A percentile compares a stretch with the other conserved stretches of the same genome.
Conservation (phyloP, 2,888 invertebrate genomes). For the Polydrusus pterygomalis region DNA sequence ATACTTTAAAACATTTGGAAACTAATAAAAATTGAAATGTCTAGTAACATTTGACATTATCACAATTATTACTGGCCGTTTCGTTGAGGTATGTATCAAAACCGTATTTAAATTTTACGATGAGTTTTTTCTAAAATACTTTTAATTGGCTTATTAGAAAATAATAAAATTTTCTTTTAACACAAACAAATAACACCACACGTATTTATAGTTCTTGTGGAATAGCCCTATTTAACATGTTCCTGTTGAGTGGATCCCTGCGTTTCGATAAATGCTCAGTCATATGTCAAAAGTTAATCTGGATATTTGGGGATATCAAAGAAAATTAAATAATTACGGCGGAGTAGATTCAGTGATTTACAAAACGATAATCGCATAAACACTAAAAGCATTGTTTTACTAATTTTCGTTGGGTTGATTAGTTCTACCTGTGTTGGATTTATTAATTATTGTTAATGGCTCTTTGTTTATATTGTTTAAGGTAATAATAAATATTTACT, state of each 20-base stretch:
- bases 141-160: too few relatives aligned
- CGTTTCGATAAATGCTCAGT: slow-evolving; percentile 42
- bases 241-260: slow-evolving; percentile 22
- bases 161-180: too few relatives aligned
- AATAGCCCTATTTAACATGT: slow-evolving; percentile 16
- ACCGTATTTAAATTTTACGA: too few relatives aligned
- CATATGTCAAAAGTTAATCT: slow-evolving; percentile 54
- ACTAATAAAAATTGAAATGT: too few relatives aligned
- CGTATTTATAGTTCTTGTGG: slow-evolving; percentile 1
- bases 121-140: too few relatives aligned
- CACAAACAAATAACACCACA: not conserved
- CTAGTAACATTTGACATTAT: too few relatives aligned
- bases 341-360: slow-evolving; percentile 55
- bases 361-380: slow-evolving; percentile 42
- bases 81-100: too few relatives aligned
- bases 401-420: slow-evolving; percentile 45
- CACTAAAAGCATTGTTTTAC: slow-evolving; percentile 33
- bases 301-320: slow-evolving; percentile 47
- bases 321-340: slow-evolving; percentile 59
- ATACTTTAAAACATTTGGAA: too few relatives aligned
- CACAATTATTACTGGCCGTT: too few relatives aligned
- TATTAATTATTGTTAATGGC: slow-evolving; percentile 12
- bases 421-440: slow-evolving; percentile 25
- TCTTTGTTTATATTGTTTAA: not conserved
- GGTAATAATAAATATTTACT: too few relatives aligned